Evolutionary conservation across 2,797 vertebrate species (phyloP), one percentile per base, ranked within the genome.

Genomic region (Eulemur mongoz): DNA sequence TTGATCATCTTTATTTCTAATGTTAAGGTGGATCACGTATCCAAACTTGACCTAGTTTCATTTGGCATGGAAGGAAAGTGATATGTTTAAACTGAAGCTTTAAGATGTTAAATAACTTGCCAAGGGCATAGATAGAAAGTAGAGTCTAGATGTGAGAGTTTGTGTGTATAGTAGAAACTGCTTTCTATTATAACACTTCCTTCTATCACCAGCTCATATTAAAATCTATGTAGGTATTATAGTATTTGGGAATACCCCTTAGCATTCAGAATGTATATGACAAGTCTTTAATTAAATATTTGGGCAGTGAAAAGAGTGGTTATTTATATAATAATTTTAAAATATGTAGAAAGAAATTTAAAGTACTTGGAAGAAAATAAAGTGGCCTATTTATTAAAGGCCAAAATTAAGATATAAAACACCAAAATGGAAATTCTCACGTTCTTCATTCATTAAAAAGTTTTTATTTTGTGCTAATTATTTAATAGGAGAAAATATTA

Each of bases 1-100:
- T 73, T 90, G 91, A 96, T 89, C 72, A 73, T 85, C 84, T 96
- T 94, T 92, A 57, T 84, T 90, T 95, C 32, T 73, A 83, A 65
- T 40, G 30, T 50, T 48, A 70, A 83, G 5, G 32, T 79, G n/a
- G 18, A 50, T 81, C 22, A n/a, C 9, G 75, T 61, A 89, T 59
- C 8, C 11, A 93, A 65, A 81, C 15, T 52, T 69, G 52, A 61
- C 52, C 52, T 69, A 52, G 3, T 84, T 96, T 35, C 50, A 81
- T 69, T 83, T 94, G 22, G 43, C 85, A 38, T 11, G 27, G 7
- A 94, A 90, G 1, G 5, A 30, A 84, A 17, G 57, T 48, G 25
- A 76, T 48, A 35, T 6, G 40, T n/a, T 65, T 65, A 78, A 67
- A 30, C 4, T 22, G 40, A 91, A 86, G 30, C 4, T 57, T 12